These are phyloP conservation scores for Cataglyphis hispanica DNA, from an alignment of 1,140 invertebrate species.

Conservation along the genomic window DNA sequence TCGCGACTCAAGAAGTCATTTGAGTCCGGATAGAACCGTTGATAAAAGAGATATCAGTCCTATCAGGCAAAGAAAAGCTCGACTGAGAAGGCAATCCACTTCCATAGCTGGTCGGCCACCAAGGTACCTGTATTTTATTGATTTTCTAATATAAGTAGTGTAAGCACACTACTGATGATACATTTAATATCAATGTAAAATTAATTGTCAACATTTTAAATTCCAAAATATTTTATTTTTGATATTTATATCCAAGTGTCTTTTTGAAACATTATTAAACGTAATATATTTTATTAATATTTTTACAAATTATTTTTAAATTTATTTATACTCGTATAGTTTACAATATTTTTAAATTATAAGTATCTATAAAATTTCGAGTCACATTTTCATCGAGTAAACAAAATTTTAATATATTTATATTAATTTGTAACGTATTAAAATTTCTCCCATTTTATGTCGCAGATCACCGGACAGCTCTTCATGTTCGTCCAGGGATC, in stretches of 20 bases:
- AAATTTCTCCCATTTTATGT: constrained; percentile 1
- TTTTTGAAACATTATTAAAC: not conserved
- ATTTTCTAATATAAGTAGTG: constrained; percentile 27
- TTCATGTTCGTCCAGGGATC: constrained; percentile 88
- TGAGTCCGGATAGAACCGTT: constrained; percentile 92
- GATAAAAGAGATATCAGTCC: constrained; percentile 91
- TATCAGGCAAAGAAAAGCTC: constrained; percentile 88
- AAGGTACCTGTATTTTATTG: constrained; percentile 77
- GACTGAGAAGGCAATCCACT: constrained; percentile 92
- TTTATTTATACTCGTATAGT: not conserved
- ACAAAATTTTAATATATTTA: not conserved
- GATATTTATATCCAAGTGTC: not conserved
- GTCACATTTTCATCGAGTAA: not conserved
- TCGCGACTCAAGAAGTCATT: constrained; percentile 91
- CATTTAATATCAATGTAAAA: not conserved
- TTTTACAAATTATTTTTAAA: not conserved
- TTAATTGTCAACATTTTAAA: not conserved
- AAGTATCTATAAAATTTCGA: not conserved
- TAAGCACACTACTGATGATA: not conserved
- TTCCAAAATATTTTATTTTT: constrained; percentile 8
- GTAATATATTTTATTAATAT: not conserved
- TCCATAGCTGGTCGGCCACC: constrained; percentile 89
- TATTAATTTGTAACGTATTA: constrained; percentile 25
- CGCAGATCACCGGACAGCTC: constrained; percentile 87
- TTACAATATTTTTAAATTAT: not conserved